Conservation (phyloP, 2,888 invertebrate species). For the Temnothorax ravouxi region DNA sequence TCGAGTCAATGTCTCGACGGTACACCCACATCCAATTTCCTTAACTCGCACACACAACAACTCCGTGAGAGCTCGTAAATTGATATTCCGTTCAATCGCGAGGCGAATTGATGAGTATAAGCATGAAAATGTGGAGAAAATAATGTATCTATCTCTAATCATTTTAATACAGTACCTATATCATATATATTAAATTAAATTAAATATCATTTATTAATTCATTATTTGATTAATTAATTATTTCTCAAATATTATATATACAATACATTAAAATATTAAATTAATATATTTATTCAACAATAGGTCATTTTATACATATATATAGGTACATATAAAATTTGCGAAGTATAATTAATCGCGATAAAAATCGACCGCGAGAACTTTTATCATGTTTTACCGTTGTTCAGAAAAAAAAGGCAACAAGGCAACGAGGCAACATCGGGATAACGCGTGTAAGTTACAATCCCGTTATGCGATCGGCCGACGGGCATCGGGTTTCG, state of each 20-base stretch:
- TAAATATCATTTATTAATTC: background rate
- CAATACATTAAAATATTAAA: background rate
- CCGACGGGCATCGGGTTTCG: conserved; percentile 28
- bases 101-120: background rate
- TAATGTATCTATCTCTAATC: background rate
- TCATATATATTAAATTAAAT: background rate
- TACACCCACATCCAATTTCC: conserved; percentile 45
- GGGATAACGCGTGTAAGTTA: background rate
- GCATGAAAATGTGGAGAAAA: background rate
- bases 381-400: background rate
- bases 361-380: background rate
- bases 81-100: background rate
- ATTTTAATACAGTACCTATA: background rate
- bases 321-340: background rate
- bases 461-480: conserved; percentile 23
- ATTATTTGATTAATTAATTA: background rate
- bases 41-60: conserved; percentile 40
- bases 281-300: background rate
- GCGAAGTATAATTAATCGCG: background rate
- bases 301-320: background rate
- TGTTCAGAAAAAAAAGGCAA: background rate
- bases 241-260: background rate
- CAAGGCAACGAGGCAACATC: background rate
- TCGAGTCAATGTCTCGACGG: conserved; percentile 71
- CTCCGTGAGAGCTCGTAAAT: conserved; percentile 6